A percentile compares a stretch with the other conserved stretches of the same genome.
Evolutionary conservation across 1,140 invertebrate genomes (phyloP).

Genomic region (Hyles euphorbiae): DNA sequence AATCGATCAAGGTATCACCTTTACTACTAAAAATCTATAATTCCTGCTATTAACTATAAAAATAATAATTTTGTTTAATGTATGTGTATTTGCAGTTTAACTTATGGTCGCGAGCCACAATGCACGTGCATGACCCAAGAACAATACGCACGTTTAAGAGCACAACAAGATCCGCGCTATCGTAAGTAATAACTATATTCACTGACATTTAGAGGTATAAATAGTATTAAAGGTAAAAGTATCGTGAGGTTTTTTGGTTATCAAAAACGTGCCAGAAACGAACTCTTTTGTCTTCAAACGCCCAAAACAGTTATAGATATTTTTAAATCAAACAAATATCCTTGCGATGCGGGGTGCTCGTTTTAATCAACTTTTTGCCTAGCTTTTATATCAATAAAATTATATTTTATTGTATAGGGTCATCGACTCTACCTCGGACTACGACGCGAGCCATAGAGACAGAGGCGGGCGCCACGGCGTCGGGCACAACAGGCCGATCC

Average conservation of each 20-base stretch:
- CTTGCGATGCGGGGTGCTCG: too few relatives aligned
- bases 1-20: constrained; percentile 81
- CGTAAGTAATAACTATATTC: constrained; percentile 60
- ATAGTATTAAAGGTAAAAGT: background rate
- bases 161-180: constrained; percentile 87
- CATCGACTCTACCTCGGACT: constrained; percentile 88
- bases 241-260: too few relatives aligned
- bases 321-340: too few relatives aligned
- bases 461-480: constrained; percentile 72
- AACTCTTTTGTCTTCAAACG: too few relatives aligned
- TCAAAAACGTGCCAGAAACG: too few relatives aligned
- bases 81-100: constrained; percentile 38
- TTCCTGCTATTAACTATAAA: background rate
- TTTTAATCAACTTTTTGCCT: too few relatives aligned
- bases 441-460: constrained; percentile 83
- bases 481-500: constrained; percentile 58
- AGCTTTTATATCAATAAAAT: too few relatives aligned
- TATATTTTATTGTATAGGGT: constrained; percentile 74
- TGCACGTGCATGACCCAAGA: constrained; percentile 97
- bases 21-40: background rate
- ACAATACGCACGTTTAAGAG: constrained; percentile 89
- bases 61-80: constrained; percentile 5
- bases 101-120: constrained; percentile 84
- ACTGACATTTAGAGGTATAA: background rate
- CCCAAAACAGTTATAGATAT: too few relatives aligned